Evolutionary conservation across 1,140 invertebrate species (phyloP).

Genomic region (Andrena cerasifolii): DNA sequence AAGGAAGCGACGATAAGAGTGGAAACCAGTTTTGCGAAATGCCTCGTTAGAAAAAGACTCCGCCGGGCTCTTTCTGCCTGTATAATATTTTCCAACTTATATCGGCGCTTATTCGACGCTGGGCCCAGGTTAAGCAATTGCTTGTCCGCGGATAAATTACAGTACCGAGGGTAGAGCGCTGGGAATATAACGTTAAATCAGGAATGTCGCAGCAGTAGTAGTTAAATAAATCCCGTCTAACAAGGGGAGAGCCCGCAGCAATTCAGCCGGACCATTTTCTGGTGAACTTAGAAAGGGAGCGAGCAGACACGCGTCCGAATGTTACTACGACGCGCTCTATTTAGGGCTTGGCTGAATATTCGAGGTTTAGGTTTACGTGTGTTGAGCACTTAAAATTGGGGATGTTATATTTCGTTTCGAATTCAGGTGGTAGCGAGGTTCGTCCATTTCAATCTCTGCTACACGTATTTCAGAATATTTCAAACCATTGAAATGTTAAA

Average conservation of each 20-base stretch:
- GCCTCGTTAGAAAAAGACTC: slow-evolving; percentile 3
- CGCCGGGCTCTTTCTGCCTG: neutral
- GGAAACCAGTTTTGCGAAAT: slow-evolving; percentile 29
- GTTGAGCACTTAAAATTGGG: too few relatives aligned
- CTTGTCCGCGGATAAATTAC: slow-evolving; percentile 3
- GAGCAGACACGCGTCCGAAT: too few relatives aligned
- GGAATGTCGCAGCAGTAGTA: neutral
- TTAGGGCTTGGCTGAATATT: too few relatives aligned
- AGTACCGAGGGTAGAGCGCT: neutral
- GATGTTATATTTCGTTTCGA: too few relatives aligned
- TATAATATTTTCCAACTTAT: neutral
- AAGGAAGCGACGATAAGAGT: slow-evolving; percentile 21
- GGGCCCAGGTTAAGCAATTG: neutral
- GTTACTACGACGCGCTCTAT: too few relatives aligned
- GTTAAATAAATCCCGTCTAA: neutral
- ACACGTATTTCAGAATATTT: too few relatives aligned
- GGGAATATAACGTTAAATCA: slow-evolving; percentile 18
- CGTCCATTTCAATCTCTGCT: too few relatives aligned
- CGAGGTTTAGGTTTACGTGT: too few relatives aligned
- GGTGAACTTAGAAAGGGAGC: too few relatives aligned
- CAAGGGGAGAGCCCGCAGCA: neutral
- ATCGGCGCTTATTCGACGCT: neutral
- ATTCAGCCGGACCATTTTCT: too few relatives aligned
- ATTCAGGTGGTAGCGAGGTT: too few relatives aligned
- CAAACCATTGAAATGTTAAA: too few relatives aligned